These are phyloP conservation scores for Tachuris rubrigastra DNA, from an alignment of 2,113 vertebrate genomes.

Conservation along the genomic window DNA sequence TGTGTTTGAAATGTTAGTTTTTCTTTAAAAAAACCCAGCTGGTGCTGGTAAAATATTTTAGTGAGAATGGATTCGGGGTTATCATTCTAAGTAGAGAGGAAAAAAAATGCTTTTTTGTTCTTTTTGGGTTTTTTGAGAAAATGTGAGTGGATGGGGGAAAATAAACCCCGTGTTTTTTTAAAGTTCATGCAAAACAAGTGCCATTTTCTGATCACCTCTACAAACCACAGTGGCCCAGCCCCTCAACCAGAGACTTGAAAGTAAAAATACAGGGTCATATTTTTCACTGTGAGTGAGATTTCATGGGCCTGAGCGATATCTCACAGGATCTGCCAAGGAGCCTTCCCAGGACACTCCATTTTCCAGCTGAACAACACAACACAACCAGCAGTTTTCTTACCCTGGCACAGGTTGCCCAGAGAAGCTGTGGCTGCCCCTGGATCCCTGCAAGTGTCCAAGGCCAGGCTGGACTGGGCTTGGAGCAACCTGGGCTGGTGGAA, in stretches of 20 bases:
- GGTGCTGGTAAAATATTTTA: neutral
- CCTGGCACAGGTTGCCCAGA: neutral
- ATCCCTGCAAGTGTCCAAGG: neutral
- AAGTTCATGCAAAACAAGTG: neutral
- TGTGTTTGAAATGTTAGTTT: neutral
- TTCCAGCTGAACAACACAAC: neutral
- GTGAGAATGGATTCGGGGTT: neutral
- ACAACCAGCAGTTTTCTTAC: too few relatives aligned
- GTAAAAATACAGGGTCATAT: neutral
- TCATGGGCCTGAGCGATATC: neutral
- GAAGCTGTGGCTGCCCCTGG: neutral
- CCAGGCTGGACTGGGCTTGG: rapidly evolving
- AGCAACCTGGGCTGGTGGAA: rapidly evolving
- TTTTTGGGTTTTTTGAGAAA: neutral
- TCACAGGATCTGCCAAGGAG: neutral
- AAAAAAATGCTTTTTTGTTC: neutral
- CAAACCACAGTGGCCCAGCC: neutral
- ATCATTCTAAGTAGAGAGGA: neutral
- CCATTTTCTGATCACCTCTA: neutral
- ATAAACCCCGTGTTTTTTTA: neutral
- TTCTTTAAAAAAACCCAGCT: neutral
- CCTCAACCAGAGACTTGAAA: neutral
- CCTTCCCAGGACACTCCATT: neutral
- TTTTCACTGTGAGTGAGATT: neutral
- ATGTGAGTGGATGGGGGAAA: neutral